Percentiles rank a stretch among this genome's conserved stretches.
phyloP scores from a whole-genome alignment of 2,113 vertebrate genomes.

The Pyxicephalus adspersus region DNA sequence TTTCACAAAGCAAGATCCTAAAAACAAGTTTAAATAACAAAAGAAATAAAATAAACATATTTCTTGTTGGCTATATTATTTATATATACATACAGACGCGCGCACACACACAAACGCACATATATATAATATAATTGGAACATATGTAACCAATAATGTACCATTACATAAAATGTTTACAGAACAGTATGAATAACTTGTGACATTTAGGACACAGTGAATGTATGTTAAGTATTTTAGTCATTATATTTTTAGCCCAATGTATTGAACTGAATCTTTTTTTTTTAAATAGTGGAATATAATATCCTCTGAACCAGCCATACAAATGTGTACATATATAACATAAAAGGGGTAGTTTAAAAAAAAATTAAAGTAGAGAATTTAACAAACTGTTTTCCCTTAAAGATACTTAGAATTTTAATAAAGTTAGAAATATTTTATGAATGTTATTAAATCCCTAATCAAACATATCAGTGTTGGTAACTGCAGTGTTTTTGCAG shows the following conservation, averaged over 20 bases:
- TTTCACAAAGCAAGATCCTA: conserved; percentile 45
- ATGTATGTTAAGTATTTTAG: not conserved
- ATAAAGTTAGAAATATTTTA: too few species aligned
- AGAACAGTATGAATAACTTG: not conserved
- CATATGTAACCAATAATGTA: conserved; percentile 12
- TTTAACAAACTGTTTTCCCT: too few species aligned
- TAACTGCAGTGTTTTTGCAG: too few species aligned
- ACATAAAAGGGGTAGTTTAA: too few species aligned
- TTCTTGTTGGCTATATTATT: conserved; percentile 20
- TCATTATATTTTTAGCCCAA: too few species aligned
- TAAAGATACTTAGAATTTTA: too few species aligned
- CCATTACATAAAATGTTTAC: not conserved
- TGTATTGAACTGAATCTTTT: not conserved
- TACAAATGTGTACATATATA: too few species aligned
- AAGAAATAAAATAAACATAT: conserved; percentile 51
- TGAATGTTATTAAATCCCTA: too few species aligned
- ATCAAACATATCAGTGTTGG: too few species aligned
- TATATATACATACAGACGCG: not conserved
- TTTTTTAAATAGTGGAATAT: not conserved
- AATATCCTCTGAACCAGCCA: not conserved
- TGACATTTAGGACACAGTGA: not conserved
- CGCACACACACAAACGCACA: too few species aligned
- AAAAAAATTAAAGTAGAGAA: too few species aligned
- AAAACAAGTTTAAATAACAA: conserved; percentile 48
- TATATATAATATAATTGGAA: conserved; percentile 1